Evolutionary conservation across 2,888 invertebrate species (phyloP), one percentile per base, ranked within the genome.

Genomic region (Drymonia ruficornis): DNA sequence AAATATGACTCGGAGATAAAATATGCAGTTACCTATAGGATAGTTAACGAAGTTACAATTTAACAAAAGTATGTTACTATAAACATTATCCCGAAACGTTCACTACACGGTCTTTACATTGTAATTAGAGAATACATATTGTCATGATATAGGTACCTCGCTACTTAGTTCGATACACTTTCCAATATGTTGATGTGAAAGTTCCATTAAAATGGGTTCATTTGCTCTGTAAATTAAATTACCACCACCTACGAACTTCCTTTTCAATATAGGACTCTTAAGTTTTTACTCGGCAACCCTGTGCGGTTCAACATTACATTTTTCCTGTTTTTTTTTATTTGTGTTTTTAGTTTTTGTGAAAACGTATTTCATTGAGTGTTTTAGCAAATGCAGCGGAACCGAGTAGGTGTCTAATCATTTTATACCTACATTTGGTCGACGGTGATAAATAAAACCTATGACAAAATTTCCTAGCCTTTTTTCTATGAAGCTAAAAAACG

Each of bases 191-290:
- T 49, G 43, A 52, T 52, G 59, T 51, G 59, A 65, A 58, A 67
- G 61, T 59, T 52, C 18, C 38, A 50, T 65, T 55, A 49, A 57
- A 65, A 60, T 53, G 51, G 63, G 56, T 70, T 53, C 47, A 55
- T 56, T 54, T 18, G 52, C 50, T 53, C 42, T 46, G 56, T 65
- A 55, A 38, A 38, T 38, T 9, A 5, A 59, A 23, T 60, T 51
- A 60, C 47, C 50, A 42, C 42, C 50, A 48, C 18, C 8, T 8
- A 28, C 8, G 28, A 43, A 56, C 56, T 61, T 62, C 59, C 59
- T 67, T 44, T 16, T 55, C 49, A 18, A 13, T 34, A 43, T 36
- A 45, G 46, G 46, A 55, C 43, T 31, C 43, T 38, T n/a, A 18
- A 2, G 18, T 50, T 48, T 12, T 28, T 43, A 19, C 28, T 28